A percentile compares a stretch with the other conserved stretches of the same genome.
These are phyloP conservation scores for Neolamprologus tretocephalus DNA, from an alignment of 2,113 vertebrate species.

Conservation along the genomic window DNA sequence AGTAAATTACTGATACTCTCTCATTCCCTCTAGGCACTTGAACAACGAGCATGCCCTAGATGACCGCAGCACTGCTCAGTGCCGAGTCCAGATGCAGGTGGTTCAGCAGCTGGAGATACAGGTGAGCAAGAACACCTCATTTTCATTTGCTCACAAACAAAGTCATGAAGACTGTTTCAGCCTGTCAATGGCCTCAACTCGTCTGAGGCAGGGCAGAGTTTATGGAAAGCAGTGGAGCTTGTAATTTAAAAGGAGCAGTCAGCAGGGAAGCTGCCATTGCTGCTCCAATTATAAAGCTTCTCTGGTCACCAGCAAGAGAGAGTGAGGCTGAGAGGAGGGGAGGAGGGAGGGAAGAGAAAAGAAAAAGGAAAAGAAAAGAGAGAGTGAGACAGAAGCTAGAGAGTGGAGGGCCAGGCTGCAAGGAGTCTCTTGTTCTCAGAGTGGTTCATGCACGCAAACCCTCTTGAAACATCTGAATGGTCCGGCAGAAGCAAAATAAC, in stretches of 20 bases:
- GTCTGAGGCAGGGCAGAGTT: conserved; percentile 52
- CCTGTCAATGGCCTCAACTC: conserved; percentile 29
- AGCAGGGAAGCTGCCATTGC: conserved; percentile 74
- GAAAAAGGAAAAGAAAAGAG: not conserved
- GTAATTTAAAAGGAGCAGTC: conserved; percentile 71
- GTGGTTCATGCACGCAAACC: not conserved
- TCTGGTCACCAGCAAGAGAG: conserved; percentile 52
- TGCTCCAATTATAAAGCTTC: conserved; percentile 82
- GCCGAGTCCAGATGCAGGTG: conserved; percentile 99
- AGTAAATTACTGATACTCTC: not conserved
- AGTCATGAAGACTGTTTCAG: conserved; percentile 19
- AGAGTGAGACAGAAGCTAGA: not conserved
- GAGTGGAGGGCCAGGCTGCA: conserved; percentile 23
- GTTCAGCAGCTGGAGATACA: conserved; percentile 99
- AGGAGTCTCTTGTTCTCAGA: conserved; percentile 35
- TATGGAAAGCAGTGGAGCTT: conserved; percentile 75
- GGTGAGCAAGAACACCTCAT: conserved; percentile 64
- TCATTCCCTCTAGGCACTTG: conserved; percentile 81
- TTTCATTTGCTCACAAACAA: conserved; percentile 34
- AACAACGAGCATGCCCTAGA: conserved; percentile 97
- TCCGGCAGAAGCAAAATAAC: not conserved
- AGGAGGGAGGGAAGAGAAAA: not conserved
- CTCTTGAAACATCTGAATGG: conserved; percentile 29
- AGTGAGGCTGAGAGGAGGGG: not conserved
- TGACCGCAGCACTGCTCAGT: conserved; percentile 98